Evolutionary conservation across 2,888 invertebrate genomes (phyloP), one percentile per base, ranked within the genome.

Genomic region (Thalpophila matura): DNA sequence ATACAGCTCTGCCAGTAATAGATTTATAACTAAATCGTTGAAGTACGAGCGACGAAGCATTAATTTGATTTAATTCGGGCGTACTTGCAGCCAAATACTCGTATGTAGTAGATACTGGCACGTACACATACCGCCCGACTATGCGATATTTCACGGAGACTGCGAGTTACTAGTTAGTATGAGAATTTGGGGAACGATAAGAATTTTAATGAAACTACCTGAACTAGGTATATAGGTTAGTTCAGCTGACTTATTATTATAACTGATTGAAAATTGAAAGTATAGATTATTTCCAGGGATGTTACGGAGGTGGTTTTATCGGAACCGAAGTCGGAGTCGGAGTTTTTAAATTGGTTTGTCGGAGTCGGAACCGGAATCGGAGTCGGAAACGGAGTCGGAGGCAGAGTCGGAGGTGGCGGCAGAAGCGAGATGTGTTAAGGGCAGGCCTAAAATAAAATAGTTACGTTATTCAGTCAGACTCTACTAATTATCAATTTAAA

Each of bases 161-260:
- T 53, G 18, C 9, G 51, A 64, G 26, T 60, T 54, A 22, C 16
- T 49, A 60, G 45, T 57, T 54, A 45, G 24, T 20, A 37, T 35
- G 46, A 54, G 38, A 60, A 57, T 60, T 64, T 16, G 14, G 37
- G 33, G 0, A 35, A 31, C 40, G 68, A 53, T 59, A 59, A 68
- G 49, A 57, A 58, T 73, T 73, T 60, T 51, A 64, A 49, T 64
- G 40, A 37, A 64, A 57, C 54, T 68, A 50, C 33, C 40, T 42
- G 27, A 56, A 24, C 14, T 42, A 9, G 27, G 20, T n/a, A n/a
- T n/a, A n/a, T n/a, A n/a, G 35, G 38, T 24, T 42, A 42, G 27
- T 46, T 53, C 7, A 40, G 18, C 6, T 38, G n/a, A n/a, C n/a
- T n/a, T n/a, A n/a, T 42, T 37, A 33, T 31, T 46, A 10, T 37